Conservation (phyloP, 2,888 invertebrate genomes). For the Hypolimnas misippus region DNA sequence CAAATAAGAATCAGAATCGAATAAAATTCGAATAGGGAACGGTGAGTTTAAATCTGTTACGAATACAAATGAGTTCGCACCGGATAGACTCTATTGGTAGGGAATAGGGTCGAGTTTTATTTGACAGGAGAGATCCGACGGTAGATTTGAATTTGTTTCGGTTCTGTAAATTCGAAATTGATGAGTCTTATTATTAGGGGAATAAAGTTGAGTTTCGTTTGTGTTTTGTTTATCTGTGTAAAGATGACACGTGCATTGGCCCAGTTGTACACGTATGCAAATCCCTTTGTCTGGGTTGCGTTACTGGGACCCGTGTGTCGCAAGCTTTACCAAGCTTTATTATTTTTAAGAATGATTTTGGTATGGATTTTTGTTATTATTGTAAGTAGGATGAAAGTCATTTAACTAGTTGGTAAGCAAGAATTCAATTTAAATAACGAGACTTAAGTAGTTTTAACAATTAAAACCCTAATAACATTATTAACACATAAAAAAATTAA, state of each 20-base stretch:
- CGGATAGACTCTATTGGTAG: conserved; percentile 10
- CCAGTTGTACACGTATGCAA: conserved; percentile 74
- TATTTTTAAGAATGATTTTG: conserved; percentile 21
- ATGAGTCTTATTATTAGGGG: conserved; percentile 33
- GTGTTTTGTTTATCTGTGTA: conserved; percentile 41
- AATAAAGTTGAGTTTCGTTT: conserved; percentile 20
- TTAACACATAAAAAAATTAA: no score
- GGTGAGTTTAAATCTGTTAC: conserved; percentile 43
- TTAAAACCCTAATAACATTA: no score
- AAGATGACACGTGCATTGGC: conserved; percentile 50
- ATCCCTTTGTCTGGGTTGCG: conserved; percentile 72
- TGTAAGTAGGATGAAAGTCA: conserved; percentile 13
- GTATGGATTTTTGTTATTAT: not conserved
- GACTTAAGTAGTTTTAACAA: no score
- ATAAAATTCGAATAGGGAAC: conserved; percentile 25
- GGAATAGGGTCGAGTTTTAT: conserved; percentile 27
- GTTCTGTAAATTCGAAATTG: conserved; percentile 13
- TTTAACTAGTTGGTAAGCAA: no score
- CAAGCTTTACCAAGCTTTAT: conserved; percentile 36
- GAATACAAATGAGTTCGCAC: not conserved
- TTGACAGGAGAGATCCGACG: conserved; percentile 12
- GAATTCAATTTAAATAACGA: no score
- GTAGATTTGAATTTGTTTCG: conserved; percentile 21
- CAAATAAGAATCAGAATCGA: conserved; percentile 34
- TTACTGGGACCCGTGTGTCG: conserved; percentile 61